Percentiles rank a stretch among this genome's conserved stretches.
phyloP scores from a whole-genome alignment of 1,140 invertebrate genomes.

The Vanessa atalanta region DNA sequence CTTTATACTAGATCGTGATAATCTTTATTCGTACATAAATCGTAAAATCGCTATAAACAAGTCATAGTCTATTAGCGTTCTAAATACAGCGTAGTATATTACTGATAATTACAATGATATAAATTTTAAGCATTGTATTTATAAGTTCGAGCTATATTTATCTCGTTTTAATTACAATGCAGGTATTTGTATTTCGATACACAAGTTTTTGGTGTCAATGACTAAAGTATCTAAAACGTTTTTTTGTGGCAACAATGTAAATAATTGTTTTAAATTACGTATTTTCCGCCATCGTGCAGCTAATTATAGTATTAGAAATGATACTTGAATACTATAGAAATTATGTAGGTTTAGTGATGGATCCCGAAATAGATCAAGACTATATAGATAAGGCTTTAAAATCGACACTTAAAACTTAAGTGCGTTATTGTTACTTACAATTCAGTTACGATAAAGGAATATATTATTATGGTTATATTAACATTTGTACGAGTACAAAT shows the following conservation, averaged over 20 bases:
- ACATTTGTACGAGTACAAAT: too few species aligned
- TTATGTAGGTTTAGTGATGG: neutral
- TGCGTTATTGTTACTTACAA: too few species aligned
- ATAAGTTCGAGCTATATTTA: neutral
- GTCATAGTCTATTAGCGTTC: slow-evolving; percentile 21
- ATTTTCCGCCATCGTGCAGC: slow-evolving; percentile 5
- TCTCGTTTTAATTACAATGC: neutral
- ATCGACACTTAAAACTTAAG: too few species aligned
- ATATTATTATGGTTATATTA: too few species aligned
- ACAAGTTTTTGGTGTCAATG: slow-evolving; percentile 18
- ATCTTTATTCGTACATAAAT: slow-evolving; percentile 26
- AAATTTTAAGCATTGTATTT: neutral
- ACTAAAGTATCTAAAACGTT: slow-evolving; percentile 15
- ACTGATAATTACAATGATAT: neutral
- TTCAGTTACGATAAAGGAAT: too few species aligned
- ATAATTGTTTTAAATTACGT: slow-evolving; percentile 13
- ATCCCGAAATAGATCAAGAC: neutral
- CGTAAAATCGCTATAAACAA: slow-evolving; percentile 16
- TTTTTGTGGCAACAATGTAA: slow-evolving; percentile 8
- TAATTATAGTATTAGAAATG: neutral
- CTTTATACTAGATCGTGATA: slow-evolving; percentile 33
- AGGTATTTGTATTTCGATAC: slow-evolving; percentile 12
- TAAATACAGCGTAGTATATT: slow-evolving; percentile 23
- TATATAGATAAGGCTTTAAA: too few species aligned
- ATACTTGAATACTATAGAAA: neutral